Evolutionary conservation across 2,888 invertebrate species (phyloP), one percentile per base, ranked within the genome.

Genomic region (Lasiommata megera): DNA sequence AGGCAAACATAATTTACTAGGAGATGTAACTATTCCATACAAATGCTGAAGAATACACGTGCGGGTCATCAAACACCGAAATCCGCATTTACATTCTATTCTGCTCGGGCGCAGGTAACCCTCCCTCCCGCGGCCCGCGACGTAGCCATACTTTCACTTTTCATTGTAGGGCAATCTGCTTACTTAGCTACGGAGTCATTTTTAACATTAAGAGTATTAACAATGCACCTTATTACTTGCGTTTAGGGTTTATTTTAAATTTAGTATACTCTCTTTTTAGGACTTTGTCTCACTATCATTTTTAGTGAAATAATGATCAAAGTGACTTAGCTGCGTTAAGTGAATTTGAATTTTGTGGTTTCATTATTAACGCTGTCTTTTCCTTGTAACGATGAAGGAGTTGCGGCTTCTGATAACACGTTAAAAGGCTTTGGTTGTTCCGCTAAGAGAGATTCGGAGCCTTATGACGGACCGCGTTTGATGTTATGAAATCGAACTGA

Each of bases 401-500:
- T 67, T 80, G 65, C 1, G 69, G 56, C 69, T 60, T 78, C 79
- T 69, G 56, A 37, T 7, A n/a, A 28, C 53, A 62, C 23, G 47
- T 52, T 60, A 46, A 14, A 41, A 44, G 63, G 58, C 65, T 64
- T 66, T 67, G 66, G 74, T 70, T 72, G 80, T 81, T 77, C 76
- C 74, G 79, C 76, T 72, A 77, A 80, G 82, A 84, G 87, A 89
- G 88, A 88, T 89, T 85, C 79, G 74, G 82, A 85, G 80, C 80
- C 85, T 88, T 88, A 82, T 82, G 85, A 84, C 84, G 84, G 81
- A 77, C 80, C 56, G 58, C 48, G 58, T 53, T 57, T 76, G 77
- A 77, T 80, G 74, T 89, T 88, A 88, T 87, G 88, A 88, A 88
- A 89, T 82, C 80, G 73, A 71, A 78, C 79, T 83, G 79, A 82